Percentiles rank a stretch among this genome's conserved stretches.
phyloP scores from a whole-genome alignment of 1,140 invertebrate genomes.

The Drosophila kurseongensis region DNA sequence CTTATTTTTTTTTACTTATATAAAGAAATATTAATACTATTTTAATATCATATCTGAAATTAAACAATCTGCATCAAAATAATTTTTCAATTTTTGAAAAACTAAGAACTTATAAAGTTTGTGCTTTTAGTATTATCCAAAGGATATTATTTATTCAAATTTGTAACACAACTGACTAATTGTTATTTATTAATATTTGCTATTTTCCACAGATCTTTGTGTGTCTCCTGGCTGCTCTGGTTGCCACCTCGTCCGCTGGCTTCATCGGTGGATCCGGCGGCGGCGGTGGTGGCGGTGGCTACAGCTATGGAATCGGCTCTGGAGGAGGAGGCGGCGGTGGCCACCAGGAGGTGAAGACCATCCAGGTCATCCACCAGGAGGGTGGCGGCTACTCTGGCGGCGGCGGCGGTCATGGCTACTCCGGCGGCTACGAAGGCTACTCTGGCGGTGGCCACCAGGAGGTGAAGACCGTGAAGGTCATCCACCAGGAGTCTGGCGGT shows the following conservation, averaged over 20 bases:
- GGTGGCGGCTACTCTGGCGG: conserved; percentile 40
- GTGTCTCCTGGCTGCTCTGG: conserved; percentile 69
- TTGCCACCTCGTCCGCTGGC: conserved; percentile 75
- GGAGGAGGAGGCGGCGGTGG: conserved; percentile 36
- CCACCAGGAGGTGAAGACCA: conserved; percentile 69
- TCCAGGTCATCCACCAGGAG: conserved; percentile 79
- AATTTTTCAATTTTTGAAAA: neutral
- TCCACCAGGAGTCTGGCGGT: conserved; percentile 45
- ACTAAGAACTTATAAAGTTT: no score
- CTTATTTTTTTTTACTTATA: neutral
- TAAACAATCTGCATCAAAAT: neutral
- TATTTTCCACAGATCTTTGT: conserved; percentile 62
- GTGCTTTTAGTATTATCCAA: no score
- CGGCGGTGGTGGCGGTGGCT: conserved; percentile 65
- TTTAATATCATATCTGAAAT: no score
- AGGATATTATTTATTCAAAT: no score
- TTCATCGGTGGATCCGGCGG: conserved; percentile 64
- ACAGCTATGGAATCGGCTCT: conserved; percentile 57
- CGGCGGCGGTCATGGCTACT: conserved; percentile 34
- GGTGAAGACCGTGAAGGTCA: conserved; percentile 63
- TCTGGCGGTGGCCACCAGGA: conserved; percentile 48
- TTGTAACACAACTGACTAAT: no score
- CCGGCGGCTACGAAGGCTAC: conserved; percentile 36
- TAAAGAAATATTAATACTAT: no score
- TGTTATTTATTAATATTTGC: neutral